Evolutionary conservation across 35 echinoderm and acorn worm genomes (phyloP), one percentile per base, ranked within the genome.

Genomic region (Ptychodera flava): DNA sequence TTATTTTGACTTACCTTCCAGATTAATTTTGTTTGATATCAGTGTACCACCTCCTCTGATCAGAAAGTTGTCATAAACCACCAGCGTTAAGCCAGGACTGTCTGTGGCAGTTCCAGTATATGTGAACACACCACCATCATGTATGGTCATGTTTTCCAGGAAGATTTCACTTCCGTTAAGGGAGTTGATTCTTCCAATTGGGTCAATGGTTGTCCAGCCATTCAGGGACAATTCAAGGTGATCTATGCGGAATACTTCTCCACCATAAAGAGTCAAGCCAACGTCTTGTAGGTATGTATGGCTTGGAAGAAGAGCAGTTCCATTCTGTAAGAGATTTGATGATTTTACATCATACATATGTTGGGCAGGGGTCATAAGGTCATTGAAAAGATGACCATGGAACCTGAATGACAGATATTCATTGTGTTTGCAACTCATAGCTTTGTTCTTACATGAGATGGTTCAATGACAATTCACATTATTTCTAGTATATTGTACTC

Each of bases 1-100:
- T n/a, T n/a, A n/a, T n/a, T n/a, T n/a, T n/a, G n/a, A 87, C 86
- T 27, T 79, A 95, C 93, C 84, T 92, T 34, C 83, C 16, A 95
- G 32, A 22, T 90, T 85, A 52, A 97, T 1, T 16, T 90, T 85
- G 78, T 92, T 87, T 16, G 81, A 85, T 76, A 38, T 85, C 77
- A 97, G 78, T 31, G 83, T 22, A 37, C 88, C 94, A 37, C 94
- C 94, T 29, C 87, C 88, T 31, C 88, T 80, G 28, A 97, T 33
- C 1, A 35, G 38, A 31, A 93, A 92, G 2, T 85, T 78, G 32
- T 77, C 84, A 15, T 33, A 37, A 30, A 97, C 28, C 32, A 38
- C 82, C 64, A 93, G 79, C 28, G 12, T 82, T 16, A 97, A 53
- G 35, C 90, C 86, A 36, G 86, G 36, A 85, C 83, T 34, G 30